These are phyloP conservation scores for Steinernema feltiae DNA, from an alignment of 1,140 invertebrate species.

Conservation along the genomic window DNA sequence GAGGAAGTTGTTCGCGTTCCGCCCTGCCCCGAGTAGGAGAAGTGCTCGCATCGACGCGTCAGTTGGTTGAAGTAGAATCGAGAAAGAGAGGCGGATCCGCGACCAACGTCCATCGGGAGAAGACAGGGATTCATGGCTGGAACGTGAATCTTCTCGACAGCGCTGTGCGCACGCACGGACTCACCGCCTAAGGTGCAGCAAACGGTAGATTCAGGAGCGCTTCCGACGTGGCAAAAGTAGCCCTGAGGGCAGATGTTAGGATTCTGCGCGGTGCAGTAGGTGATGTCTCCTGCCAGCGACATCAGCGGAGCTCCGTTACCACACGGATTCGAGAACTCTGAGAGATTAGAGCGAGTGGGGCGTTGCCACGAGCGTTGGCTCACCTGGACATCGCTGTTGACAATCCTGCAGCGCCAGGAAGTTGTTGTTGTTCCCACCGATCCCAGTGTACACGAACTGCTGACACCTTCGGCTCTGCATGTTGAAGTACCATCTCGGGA, in stretches of 20 bases:
- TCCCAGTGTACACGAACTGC: constrained; percentile 72
- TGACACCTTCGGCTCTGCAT: constrained; percentile 65
- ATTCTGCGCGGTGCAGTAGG: constrained; percentile 14
- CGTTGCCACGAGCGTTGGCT: not conserved
- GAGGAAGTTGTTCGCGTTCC: constrained; percentile 39
- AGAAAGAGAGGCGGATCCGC: constrained; percentile 44
- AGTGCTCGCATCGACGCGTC: constrained; percentile 39
- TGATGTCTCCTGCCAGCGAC: not conserved
- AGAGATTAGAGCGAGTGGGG: not conserved
- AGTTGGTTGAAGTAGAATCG: constrained; percentile 53
- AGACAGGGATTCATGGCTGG: constrained; percentile 13
- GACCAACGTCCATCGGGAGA: constrained; percentile 34
- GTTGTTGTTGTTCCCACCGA: constrained; percentile 73
- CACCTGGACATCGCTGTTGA: constrained; percentile 65
- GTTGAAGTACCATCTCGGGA: constrained; percentile 65
- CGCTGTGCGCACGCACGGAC: no score
- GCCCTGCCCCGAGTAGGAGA: constrained; percentile 36
- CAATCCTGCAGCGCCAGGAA: constrained; percentile 74
- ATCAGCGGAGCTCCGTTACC: constrained; percentile 4
- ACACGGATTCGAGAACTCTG: constrained; percentile 16
- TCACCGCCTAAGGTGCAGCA: not conserved
- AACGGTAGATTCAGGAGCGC: not conserved
- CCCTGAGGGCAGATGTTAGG: constrained; percentile 12
- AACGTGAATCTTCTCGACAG: no score
- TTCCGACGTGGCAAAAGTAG: constrained; percentile 12